phyloP scores from a whole-genome alignment of 2,888 invertebrate species.

The Hipparchia semele region DNA sequence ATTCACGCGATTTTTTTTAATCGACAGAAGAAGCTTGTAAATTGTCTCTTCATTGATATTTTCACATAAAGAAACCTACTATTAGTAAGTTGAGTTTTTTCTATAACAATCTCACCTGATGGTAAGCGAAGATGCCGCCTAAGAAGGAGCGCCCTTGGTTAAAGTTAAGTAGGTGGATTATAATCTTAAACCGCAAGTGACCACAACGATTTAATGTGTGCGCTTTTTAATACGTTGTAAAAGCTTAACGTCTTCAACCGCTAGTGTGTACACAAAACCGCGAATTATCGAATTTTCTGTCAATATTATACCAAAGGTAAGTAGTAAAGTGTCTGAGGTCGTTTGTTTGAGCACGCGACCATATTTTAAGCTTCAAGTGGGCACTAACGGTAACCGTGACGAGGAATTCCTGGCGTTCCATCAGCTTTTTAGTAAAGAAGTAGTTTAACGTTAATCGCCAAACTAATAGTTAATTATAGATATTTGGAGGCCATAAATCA shows the following conservation, averaged over 20 bases:
- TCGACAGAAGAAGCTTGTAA: too few relatives aligned
- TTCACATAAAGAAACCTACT: too few relatives aligned
- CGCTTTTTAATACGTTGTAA: neutral
- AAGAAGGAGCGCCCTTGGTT: too few relatives aligned
- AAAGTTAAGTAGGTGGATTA: too few relatives aligned
- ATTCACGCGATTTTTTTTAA: too few relatives aligned
- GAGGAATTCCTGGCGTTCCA: slow-evolving; percentile 10
- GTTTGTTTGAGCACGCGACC: slow-evolving; percentile 21
- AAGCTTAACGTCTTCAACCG: neutral
- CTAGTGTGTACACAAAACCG: neutral
- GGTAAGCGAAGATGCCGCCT: too few relatives aligned
- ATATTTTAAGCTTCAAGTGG: slow-evolving; percentile 32
- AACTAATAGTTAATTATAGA: slow-evolving; percentile 14
- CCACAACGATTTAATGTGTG: neutral
- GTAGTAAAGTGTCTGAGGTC: slow-evolving; percentile 28
- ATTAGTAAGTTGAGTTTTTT: too few relatives aligned
- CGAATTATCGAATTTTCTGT: slow-evolving; percentile 8
- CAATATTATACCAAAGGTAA: slow-evolving; percentile 29
- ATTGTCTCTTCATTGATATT: too few relatives aligned
- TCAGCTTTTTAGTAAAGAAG: slow-evolving; percentile 1
- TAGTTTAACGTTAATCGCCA: neutral
- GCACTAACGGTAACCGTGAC: slow-evolving; percentile 27
- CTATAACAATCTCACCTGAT: too few relatives aligned
- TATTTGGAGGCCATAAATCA: slow-evolving; percentile 6
- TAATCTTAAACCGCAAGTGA: too few relatives aligned